phyloP scores from a whole-genome alignment of 2,797 vertebrate genomes.

The Pipistrellus pygmaeus region DNA sequence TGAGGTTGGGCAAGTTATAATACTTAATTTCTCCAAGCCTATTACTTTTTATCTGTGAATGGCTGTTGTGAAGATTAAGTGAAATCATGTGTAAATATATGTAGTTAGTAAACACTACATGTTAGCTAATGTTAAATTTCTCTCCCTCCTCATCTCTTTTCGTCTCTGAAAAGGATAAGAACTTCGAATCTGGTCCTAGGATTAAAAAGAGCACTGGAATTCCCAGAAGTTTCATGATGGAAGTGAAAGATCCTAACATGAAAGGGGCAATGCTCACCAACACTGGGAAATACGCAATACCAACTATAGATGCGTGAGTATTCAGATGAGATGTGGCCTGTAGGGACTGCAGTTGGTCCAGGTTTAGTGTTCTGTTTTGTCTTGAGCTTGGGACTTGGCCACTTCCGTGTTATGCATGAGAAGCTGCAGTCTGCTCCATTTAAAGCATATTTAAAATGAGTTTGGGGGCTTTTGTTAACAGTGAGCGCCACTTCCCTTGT shows the following conservation, averaged over 20 bases:
- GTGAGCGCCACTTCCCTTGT: constrained; percentile 76
- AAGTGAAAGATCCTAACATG: constrained; percentile 96
- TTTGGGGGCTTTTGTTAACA: constrained; percentile 71
- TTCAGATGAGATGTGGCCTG: accelerated
- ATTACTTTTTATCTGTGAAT: background rate
- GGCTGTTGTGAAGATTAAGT: background rate
- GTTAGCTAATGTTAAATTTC: background rate
- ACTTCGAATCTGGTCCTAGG: constrained; percentile 92
- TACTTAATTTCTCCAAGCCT: background rate
- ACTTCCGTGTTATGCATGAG: constrained; percentile 26
- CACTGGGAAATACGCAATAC: constrained; percentile 96
- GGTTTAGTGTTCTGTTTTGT: constrained; percentile 33
- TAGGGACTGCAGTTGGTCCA: accelerated
- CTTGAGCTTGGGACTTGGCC: constrained; percentile 23
- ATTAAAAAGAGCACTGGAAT: constrained; percentile 99
- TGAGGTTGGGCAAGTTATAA: background rate
- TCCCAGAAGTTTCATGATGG: constrained; percentile 98
- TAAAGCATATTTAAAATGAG: constrained; percentile 67
- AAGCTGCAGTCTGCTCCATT: constrained; percentile 81
- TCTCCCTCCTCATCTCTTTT: constrained; percentile 22
- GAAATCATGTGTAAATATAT: background rate
- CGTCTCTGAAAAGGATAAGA: constrained; percentile 92
- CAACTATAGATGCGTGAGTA: constrained; percentile 97
- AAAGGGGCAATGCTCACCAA: constrained; percentile 99
- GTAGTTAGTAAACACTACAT: background rate